Percentiles rank a stretch among this genome's conserved stretches.
Evolutionary conservation across 2,113 vertebrate species (phyloP).

Genomic region (Pogona vitticeps): DNA sequence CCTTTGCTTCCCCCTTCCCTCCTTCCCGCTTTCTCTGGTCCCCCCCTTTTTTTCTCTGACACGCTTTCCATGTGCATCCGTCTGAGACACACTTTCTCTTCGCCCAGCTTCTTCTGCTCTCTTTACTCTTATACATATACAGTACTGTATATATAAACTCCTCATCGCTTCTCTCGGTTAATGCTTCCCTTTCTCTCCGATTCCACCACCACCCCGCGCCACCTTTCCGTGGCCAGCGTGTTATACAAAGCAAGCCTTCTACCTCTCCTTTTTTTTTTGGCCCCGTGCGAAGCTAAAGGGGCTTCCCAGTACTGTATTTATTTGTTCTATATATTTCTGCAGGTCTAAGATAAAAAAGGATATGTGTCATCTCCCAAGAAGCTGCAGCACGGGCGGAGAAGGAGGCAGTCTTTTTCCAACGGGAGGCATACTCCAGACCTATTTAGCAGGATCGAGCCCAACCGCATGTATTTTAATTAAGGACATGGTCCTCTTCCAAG

Average conservation of each 20-base stretch:
- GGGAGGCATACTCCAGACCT: not conserved
- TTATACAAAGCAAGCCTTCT: not conserved
- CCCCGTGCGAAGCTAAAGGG: not conserved
- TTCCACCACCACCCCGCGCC: too few relatives aligned
- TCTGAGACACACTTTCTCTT: not conserved
- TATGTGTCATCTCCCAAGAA: not conserved
- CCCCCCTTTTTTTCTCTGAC: not conserved
- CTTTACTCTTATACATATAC: not conserved
- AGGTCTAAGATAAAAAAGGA: not conserved
- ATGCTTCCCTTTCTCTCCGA: not conserved
- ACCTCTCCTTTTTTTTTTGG: not conserved
- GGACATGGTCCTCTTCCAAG: not conserved
- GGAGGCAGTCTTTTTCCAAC: not conserved
- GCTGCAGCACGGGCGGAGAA: not conserved
- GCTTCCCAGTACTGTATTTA: not conserved
- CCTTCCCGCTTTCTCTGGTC: too few relatives aligned
- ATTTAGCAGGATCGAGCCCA: not conserved
- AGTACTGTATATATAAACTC: not conserved
- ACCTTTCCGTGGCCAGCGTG: not conserved
- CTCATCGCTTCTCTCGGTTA: too few relatives aligned
- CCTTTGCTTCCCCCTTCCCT: constrained; percentile 10
- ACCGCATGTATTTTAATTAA: not conserved
- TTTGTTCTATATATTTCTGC: not conserved
- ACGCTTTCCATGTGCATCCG: not conserved
- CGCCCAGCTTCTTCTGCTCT: not conserved